These are phyloP conservation scores for Phalacrocorax pelagicus DNA, from an alignment of 2,113 vertebrate species.

Conservation along the genomic window DNA sequence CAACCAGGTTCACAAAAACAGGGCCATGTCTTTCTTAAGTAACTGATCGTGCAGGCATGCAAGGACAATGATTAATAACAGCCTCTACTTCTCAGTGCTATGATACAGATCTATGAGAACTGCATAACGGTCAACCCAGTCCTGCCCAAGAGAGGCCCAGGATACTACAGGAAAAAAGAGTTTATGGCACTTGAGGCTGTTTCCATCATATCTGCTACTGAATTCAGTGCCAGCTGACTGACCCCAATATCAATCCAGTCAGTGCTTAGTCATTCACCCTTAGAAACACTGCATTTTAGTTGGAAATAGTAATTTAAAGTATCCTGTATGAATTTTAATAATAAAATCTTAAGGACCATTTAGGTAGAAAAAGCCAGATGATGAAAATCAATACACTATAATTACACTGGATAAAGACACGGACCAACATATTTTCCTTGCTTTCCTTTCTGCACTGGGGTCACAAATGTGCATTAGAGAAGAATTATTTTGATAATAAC, in stretches of 20 bases:
- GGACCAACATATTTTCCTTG: neutral
- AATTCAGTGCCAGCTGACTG: neutral
- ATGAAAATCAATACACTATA: neutral
- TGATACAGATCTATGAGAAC: neutral
- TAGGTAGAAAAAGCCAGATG: neutral
- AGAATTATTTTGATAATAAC: neutral
- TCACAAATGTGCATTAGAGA: neutral
- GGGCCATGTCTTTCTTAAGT: neutral
- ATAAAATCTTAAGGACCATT: neutral
- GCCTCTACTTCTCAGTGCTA: neutral
- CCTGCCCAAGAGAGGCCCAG: neutral
- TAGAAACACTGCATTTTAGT: neutral
- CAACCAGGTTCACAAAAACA: neutral
- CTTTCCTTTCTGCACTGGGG: neutral
- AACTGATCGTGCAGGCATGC: neutral
- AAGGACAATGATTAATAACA: neutral
- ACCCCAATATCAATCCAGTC: neutral
- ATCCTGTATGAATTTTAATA: neutral
- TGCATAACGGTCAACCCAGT: neutral
- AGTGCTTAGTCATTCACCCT: neutral
- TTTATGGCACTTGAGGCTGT: neutral
- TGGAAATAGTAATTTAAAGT: neutral
- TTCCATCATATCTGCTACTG: neutral
- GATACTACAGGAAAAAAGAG: neutral
- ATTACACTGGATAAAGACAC: neutral